Conservation (phyloP, 2,113 vertebrate species). For the Sterrhoptilus dennistouni region DNA sequence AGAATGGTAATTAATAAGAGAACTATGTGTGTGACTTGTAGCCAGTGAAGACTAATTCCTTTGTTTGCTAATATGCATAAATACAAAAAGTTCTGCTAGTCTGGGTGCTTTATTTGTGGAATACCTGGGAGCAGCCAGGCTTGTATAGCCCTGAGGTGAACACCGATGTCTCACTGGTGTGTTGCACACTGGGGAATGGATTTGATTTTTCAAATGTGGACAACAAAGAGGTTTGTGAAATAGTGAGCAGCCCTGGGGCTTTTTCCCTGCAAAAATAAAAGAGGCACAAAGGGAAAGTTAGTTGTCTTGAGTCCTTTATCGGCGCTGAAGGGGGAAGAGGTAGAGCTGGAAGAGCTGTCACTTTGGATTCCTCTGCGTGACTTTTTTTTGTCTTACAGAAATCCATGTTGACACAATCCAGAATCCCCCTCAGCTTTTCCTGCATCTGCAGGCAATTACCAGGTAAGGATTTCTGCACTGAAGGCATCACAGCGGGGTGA, state of each 20-base stretch:
- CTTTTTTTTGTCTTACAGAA: not conserved
- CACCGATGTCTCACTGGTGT: not conserved
- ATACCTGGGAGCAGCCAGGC: not conserved
- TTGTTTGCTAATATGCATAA: not conserved
- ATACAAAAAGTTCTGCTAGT: not conserved
- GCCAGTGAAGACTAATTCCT: not conserved
- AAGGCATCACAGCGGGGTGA: not conserved
- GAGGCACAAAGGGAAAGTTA: not conserved
- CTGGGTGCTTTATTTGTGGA: not conserved
- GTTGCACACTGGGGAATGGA: not conserved
- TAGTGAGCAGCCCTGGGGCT: fast-evolving
- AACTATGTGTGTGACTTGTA: not conserved
- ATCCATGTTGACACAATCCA: fast-evolving
- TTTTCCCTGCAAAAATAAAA: not conserved
- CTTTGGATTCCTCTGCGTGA: not conserved
- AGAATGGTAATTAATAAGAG: not conserved
- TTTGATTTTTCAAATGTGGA: not conserved
- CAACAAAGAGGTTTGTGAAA: not conserved
- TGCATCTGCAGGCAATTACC: not conserved
- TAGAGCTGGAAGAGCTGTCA: not conserved
- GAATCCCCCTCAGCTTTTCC: not conserved
- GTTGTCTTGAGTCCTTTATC: not conserved
- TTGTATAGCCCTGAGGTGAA: not conserved
- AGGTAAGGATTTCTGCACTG: not conserved
- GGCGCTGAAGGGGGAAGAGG: not conserved